These are phyloP conservation scores for Acinonyx jubatus DNA, from an alignment of 2,113 vertebrate genomes.

Conservation along the genomic window DNA sequence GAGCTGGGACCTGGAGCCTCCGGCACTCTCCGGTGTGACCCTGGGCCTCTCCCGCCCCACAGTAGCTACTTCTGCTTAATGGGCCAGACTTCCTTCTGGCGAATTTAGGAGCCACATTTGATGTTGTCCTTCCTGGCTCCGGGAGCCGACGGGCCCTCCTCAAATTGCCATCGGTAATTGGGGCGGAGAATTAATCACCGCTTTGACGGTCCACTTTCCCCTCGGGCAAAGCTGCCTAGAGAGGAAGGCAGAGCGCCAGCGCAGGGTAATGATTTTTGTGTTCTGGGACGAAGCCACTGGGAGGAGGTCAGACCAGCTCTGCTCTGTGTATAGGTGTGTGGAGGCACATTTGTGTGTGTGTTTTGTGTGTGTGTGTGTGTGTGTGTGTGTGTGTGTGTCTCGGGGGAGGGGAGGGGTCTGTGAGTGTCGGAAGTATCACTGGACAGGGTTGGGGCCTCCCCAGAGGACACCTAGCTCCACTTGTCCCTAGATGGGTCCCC, in stretches of 20 bases:
- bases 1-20: not conserved
- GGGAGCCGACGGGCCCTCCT: not conserved
- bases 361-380: not conserved
- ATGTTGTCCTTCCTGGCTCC: slow-evolving; percentile 1
- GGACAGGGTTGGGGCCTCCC: not conserved
- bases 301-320: not conserved
- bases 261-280: not conserved
- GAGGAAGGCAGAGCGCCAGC: not conserved
- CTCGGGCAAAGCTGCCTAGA: not conserved
- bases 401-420: rapidly evolving
- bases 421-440: rapidly evolving
- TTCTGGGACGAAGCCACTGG: not conserved
- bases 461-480: not conserved
- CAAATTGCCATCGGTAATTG: not conserved
- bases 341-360: not conserved
- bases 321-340: not conserved
- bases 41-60: not conserved
- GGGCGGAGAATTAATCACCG: not conserved
- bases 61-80: not conserved
- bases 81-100: not conserved
- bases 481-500: not conserved
- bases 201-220: not conserved
- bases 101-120: not conserved
- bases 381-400: not conserved
- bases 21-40: too few relatives aligned